Conservation (phyloP, 2,113 vertebrate species). For the Morone saxatilis region DNA sequence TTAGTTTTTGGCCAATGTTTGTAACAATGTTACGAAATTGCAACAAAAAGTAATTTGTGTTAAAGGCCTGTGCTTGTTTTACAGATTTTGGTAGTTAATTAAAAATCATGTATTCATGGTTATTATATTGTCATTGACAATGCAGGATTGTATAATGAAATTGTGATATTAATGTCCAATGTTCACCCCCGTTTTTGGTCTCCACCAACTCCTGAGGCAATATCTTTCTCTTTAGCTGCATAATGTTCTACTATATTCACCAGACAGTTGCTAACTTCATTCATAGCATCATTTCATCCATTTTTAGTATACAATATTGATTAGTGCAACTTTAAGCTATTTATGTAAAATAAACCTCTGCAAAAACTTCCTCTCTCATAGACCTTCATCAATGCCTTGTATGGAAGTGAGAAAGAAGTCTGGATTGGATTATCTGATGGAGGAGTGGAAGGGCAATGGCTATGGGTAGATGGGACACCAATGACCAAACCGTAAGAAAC, state of each 20-base stretch:
- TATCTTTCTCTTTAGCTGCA: neutral
- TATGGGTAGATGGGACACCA: constrained; percentile 72
- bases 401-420: constrained; percentile 46
- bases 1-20: too few relatives aligned
- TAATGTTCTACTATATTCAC: neutral
- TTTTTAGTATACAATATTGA: neutral
- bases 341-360: neutral
- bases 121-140: too few relatives aligned
- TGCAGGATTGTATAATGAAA: too few relatives aligned
- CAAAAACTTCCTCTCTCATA: constrained; percentile 11
- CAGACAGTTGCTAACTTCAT: neutral
- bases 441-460: constrained; percentile 65
- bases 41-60: too few relatives aligned
- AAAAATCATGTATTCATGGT: too few relatives aligned
- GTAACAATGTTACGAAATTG: too few relatives aligned
- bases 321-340: neutral
- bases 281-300: neutral
- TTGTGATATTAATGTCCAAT: too few relatives aligned
- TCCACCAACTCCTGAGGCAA: neutral
- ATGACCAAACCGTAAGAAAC: constrained; percentile 54
- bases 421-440: constrained; percentile 78
- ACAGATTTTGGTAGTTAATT: too few relatives aligned
- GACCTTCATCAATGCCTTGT: constrained; percentile 64
- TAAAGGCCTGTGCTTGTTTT: too few relatives aligned
- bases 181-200: too few relatives aligned